These are phyloP conservation scores for Argyresthia albistria DNA, from an alignment of 2,888 invertebrate genomes.

Conservation along the genomic window DNA sequence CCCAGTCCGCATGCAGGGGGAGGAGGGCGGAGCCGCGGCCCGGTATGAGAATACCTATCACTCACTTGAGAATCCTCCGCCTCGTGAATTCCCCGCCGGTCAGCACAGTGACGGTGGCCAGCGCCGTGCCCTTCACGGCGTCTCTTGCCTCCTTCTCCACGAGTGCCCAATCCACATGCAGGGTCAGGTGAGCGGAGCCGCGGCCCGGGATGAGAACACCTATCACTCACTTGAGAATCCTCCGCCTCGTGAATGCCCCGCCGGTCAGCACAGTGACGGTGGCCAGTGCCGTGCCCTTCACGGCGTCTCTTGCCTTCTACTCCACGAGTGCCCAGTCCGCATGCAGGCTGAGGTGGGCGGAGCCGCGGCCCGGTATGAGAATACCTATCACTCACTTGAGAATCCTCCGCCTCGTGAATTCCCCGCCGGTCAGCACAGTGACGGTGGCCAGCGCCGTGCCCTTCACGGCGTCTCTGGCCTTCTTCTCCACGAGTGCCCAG, in stretches of 20 bases:
- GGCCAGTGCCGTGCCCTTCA: slow-evolving; percentile 31
- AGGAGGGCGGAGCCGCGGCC: slow-evolving; percentile 32
- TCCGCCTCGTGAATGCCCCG: slow-evolving; percentile 36
- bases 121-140: slow-evolving; percentile 29
- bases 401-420: slow-evolving; percentile 44
- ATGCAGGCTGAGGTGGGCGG: slow-evolving; percentile 26
- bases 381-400: slow-evolving; percentile 41
- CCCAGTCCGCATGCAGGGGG: slow-evolving; percentile 36
- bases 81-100: slow-evolving; percentile 45
- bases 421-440: slow-evolving; percentile 45
- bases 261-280: slow-evolving; percentile 46
- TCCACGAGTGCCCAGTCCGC: slow-evolving; percentile 44
- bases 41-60: slow-evolving; percentile 51
- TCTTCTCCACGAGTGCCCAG: too few species aligned
- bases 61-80: slow-evolving; percentile 45
- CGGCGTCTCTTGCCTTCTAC: slow-evolving; percentile 27
- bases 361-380: slow-evolving; percentile 37
- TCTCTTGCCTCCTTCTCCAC: slow-evolving; percentile 35
- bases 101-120: slow-evolving; percentile 45
- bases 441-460: slow-evolving; percentile 36
- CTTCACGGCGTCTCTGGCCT: slow-evolving; percentile 22
- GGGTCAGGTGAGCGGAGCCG: slow-evolving; percentile 22
- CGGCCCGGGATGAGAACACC: slow-evolving; percentile 33
- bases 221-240: slow-evolving; percentile 49
- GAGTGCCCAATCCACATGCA: slow-evolving; percentile 38